Conservation (phyloP, 2,888 invertebrate species). For the Dasysyrphus tricinctus region DNA sequence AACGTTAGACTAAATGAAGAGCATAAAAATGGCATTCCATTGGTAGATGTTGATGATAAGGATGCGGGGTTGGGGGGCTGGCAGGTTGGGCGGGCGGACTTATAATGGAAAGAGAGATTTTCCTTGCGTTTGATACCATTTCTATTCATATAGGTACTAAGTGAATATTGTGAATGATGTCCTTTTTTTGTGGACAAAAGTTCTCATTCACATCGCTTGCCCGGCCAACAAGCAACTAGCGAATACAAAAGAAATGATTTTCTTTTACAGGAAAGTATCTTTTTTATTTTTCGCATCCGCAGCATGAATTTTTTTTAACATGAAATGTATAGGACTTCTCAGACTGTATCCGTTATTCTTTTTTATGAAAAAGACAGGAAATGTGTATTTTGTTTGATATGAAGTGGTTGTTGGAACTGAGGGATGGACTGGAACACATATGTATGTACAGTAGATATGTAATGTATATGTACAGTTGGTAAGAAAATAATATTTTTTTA, state of each 20-base stretch:
- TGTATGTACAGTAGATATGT: no score
- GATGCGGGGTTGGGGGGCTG: conserved; percentile 6
- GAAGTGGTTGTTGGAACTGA: background rate
- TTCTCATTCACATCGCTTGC: conserved; percentile 15
- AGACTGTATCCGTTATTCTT: conserved; percentile 39
- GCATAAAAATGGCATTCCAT: conserved; percentile 31
- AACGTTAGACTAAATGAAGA: conserved; percentile 27
- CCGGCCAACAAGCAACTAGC: background rate
- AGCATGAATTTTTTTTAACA: conserved; percentile 35
- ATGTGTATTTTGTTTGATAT: conserved; percentile 45
- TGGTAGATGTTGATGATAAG: conserved; percentile 11
- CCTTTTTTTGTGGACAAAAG: conserved; percentile 32
- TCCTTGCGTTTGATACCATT: conserved; percentile 31
- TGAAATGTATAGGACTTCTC: conserved; percentile 16
- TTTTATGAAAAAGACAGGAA: conserved; percentile 44
- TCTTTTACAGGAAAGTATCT: conserved; percentile 60
- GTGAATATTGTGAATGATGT: conserved; percentile 35
- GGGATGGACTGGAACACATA: background rate
- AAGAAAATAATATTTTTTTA: background rate
- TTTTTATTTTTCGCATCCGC: conserved; percentile 53
- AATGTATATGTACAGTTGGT: no score
- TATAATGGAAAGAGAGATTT: conserved; percentile 32
- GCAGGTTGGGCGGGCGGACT: background rate
- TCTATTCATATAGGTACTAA: conserved; percentile 10
- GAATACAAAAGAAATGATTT: conserved; percentile 53